Conservation (phyloP, 2,113 vertebrate genomes). For the Peromyscus californicus region DNA sequence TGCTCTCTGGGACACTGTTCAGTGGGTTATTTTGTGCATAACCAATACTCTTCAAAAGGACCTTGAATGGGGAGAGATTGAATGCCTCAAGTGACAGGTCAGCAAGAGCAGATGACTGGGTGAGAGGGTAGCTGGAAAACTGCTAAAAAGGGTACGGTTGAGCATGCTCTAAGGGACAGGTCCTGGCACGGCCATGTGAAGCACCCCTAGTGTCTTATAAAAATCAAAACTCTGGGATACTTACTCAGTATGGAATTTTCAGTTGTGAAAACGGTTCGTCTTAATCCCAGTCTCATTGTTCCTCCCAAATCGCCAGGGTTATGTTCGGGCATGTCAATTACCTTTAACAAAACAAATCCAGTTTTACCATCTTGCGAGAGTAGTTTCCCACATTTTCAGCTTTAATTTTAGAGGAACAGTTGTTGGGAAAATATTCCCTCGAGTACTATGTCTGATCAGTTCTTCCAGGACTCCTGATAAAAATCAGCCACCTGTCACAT, state of each 20-base stretch:
- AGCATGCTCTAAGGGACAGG: background rate
- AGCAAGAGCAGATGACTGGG: background rate
- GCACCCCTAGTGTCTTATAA: rapidly evolving
- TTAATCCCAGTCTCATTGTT: slow-evolving; percentile 90
- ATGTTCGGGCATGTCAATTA: slow-evolving; percentile 91
- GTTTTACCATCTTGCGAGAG: slow-evolving; percentile 28
- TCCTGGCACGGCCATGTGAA: background rate
- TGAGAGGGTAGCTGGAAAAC: background rate
- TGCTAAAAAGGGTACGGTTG: background rate
- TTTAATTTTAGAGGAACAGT: slow-evolving; percentile 18
- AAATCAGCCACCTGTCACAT: background rate
- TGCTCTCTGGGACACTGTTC: background rate
- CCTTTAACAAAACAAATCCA: slow-evolving; percentile 80
- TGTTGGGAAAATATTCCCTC: background rate
- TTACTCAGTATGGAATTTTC: slow-evolving; percentile 89
- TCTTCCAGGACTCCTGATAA: background rate
- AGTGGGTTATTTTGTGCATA: background rate
- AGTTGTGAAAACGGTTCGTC: slow-evolving; percentile 89
- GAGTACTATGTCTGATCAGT: background rate
- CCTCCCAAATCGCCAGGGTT: slow-evolving; percentile 89
- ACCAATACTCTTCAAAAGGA: background rate
- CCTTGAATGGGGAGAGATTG: background rate
- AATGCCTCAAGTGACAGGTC: background rate
- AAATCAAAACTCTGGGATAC: slow-evolving; percentile 63
- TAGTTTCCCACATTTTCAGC: background rate